Base-by-base conservation (phyloP, 2,113 vertebrate genomes). In the Salvelinus sp. region DNA sequence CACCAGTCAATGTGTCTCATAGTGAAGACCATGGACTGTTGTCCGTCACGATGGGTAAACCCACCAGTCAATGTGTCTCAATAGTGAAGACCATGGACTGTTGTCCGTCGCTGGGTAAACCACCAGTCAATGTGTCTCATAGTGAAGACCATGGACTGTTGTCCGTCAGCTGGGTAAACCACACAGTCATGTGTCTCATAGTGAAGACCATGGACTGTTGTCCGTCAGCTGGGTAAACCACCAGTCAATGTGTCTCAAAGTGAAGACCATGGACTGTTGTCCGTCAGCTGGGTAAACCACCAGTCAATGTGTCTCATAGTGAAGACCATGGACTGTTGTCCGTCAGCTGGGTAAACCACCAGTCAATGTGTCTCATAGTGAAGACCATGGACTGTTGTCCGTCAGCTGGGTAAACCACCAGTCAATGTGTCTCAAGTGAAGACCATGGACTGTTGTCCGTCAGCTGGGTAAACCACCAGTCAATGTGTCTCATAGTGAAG, bases 341-440 rank as follows among this genome's bases (percentile, higher is more conserved):
- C 7, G 10, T 44, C 38, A 44, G 38, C 7, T 44, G 38, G 0
- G 7, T 2, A 44, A 62, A 2, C 60, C 60, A 62, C 20, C 60
- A 62, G 4, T 23, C 23, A 44, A 44, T 81, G 73, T 85, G 70
- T 79, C 69, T 44, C 18, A 76, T 9, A 10, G 20, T 62, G 73
- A 9, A 38, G 38, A 38, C 0, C 13, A 22, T 62, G 60, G 60
- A 62, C 60, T 62, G 60, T 44, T 16, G 69, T 12, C 38, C 38
- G 23, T 23, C 23, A 23, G 23, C 38, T 44, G 38, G 2, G 2
- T 9, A 44, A 62, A 2, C 60, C 22, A 63, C 20, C 60, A 63
- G 4, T 63, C 23, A 10, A 10, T 81, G 75, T 85, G 70, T 79
- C 69, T 47, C 18, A 75, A 22, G n/a, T n/a, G n/a, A n/a, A n/a